phyloP scores from a whole-genome alignment of 1,140 invertebrate species.

The Drosophila orena region DNA sequence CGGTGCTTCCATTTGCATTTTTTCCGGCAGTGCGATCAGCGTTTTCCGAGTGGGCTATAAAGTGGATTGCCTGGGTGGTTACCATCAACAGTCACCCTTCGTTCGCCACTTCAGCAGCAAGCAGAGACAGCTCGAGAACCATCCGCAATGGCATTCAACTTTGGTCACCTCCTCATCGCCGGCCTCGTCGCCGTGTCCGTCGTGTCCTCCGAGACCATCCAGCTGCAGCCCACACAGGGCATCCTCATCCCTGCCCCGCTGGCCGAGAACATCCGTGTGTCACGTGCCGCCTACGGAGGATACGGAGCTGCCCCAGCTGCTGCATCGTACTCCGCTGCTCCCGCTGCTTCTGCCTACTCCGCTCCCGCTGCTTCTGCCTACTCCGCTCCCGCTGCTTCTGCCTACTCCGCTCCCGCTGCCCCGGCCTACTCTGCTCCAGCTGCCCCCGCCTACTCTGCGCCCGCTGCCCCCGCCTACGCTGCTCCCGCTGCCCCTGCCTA shows the following conservation, averaged over 20 bases:
- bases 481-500: slow-evolving; percentile 54
- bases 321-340: slow-evolving; percentile 36
- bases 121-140: slow-evolving; percentile 17
- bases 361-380: slow-evolving; percentile 26
- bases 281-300: slow-evolving; percentile 65
- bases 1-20: slow-evolving; percentile 31
- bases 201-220: slow-evolving; percentile 64
- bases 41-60: slow-evolving; percentile 61
- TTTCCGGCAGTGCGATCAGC: slow-evolving; percentile 37
- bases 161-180: slow-evolving; percentile 54
- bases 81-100: slow-evolving; percentile 53
- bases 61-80: slow-evolving; percentile 24
- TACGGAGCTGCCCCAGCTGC: slow-evolving; percentile 44
- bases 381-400: slow-evolving; percentile 36
- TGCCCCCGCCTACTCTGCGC: slow-evolving; percentile 17
- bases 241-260: slow-evolving; percentile 72
- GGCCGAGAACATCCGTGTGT: slow-evolving; percentile 71
- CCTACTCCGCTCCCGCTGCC: slow-evolving; percentile 25
- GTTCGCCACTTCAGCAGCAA: slow-evolving; percentile 54
- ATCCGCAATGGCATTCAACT: slow-evolving; percentile 57
- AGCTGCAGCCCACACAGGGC: slow-evolving; percentile 72
- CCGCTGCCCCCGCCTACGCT: slow-evolving; percentile 51
- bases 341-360: slow-evolving; percentile 11
- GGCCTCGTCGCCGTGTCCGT: slow-evolving; percentile 32
- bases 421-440: slow-evolving; percentile 25